These are phyloP conservation scores for Lutjanus erythropterus DNA, from an alignment of 2,113 vertebrate genomes.

Conservation along the genomic window DNA sequence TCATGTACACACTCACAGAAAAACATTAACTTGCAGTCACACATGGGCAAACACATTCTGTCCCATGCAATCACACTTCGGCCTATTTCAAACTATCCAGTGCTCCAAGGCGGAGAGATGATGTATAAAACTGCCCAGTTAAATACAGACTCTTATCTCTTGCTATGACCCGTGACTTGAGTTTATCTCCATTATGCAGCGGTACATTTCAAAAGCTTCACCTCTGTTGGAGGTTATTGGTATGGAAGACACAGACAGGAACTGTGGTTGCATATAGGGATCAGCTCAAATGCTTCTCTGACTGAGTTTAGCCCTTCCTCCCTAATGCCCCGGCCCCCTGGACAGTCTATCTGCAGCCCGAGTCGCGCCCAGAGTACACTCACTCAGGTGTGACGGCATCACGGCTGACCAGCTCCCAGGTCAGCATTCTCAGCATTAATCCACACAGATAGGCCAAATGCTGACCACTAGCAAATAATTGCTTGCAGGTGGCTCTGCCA, in stretches of 20 bases:
- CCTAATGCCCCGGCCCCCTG: constrained; percentile 44
- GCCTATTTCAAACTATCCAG: constrained; percentile 64
- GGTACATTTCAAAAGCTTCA: constrained; percentile 69
- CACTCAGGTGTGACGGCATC: constrained; percentile 73
- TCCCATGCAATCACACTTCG: constrained; percentile 64
- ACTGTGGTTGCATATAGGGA: constrained; percentile 54
- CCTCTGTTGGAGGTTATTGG: constrained; percentile 73
- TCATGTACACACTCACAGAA: constrained; percentile 66
- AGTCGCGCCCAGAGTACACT: constrained; percentile 49
- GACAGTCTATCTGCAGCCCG: constrained; percentile 52
- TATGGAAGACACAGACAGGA: constrained; percentile 63
- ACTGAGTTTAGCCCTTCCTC: constrained; percentile 55
- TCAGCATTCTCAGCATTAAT: constrained; percentile 78
- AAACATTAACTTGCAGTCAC: constrained; percentile 75
- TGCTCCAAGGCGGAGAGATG: constrained; percentile 56
- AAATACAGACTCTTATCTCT: constrained; percentile 70
- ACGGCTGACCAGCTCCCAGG: constrained; percentile 66
- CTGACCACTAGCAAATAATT: constrained; percentile 74
- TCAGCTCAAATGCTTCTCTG: constrained; percentile 58
- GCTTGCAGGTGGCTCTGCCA: constrained; percentile 61
- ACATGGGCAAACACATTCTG: constrained; percentile 65
- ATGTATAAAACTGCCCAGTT: constrained; percentile 69
- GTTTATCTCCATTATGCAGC: constrained; percentile 76
- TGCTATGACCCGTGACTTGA: constrained; percentile 68
- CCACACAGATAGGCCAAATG: constrained; percentile 73